phyloP scores from a whole-genome alignment of 2,113 vertebrate species.

The Porphyrio hochstetteri region DNA sequence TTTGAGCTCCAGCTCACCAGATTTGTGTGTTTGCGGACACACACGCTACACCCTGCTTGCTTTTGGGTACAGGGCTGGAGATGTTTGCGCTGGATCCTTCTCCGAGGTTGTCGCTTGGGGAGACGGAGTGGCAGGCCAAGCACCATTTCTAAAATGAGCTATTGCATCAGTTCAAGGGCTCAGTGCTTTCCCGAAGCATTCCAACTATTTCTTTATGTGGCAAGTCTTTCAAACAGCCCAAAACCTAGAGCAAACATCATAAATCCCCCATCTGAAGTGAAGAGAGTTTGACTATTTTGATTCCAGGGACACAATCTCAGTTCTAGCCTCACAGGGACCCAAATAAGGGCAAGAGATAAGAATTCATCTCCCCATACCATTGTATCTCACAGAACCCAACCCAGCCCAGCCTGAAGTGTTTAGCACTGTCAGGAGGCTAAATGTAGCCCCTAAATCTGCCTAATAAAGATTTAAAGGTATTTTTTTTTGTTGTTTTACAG shows the following conservation, averaged over 20 bases:
- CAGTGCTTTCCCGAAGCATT: constrained; percentile 6
- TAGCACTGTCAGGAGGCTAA: background rate
- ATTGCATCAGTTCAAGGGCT: constrained; percentile 3
- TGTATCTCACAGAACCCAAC: background rate
- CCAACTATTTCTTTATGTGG: constrained; percentile 37
- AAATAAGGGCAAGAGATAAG: background rate
- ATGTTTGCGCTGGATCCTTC: background rate
- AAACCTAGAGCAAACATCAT: background rate
- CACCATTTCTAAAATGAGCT: background rate
- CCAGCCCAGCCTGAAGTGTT: background rate
- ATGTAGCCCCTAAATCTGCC: background rate
- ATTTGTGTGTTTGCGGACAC: background rate
- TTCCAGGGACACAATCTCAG: background rate
- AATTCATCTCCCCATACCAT: background rate
- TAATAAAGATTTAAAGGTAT: background rate
- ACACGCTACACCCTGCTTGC: background rate
- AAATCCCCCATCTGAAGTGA: background rate
- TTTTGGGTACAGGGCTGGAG: fast-evolving
- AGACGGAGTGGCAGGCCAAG: background rate
- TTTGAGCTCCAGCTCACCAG: background rate
- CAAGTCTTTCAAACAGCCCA: background rate
- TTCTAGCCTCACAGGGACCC: constrained; percentile 8
- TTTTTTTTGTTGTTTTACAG: background rate
- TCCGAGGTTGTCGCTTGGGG: fast-evolving
- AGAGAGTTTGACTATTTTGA: background rate